Percentiles rank a stretch among this genome's conserved stretches.
Conservation (phyloP, 1,140 invertebrate species). For the Achroia grisella region DNA sequence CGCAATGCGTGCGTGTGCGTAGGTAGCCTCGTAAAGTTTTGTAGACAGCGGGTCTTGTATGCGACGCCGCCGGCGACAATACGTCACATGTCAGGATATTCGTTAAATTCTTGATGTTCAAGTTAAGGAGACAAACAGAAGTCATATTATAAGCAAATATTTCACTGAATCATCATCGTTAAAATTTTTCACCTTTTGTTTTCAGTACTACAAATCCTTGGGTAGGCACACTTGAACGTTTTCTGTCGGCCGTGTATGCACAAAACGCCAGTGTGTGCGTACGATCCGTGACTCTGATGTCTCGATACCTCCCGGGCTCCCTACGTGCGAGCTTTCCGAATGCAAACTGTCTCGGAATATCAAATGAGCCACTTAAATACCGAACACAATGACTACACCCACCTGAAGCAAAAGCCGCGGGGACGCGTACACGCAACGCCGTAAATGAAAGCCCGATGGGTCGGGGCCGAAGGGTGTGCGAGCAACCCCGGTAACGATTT, state of each 20-base stretch:
- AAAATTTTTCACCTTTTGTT: no score
- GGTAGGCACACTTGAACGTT: conserved; percentile 2
- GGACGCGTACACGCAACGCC: conserved; percentile 65
- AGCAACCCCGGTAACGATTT: conserved; percentile 67
- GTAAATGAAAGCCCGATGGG: conserved; percentile 62
- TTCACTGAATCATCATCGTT: no score
- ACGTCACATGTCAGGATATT: conserved; percentile 12
- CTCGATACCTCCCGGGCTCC: conserved; percentile 39
- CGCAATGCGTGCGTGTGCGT: conserved; percentile 33
- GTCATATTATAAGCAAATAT: no score
- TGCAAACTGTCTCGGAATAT: conserved; percentile 70
- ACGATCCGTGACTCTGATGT: conserved; percentile 37
- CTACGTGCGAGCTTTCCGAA: conserved; percentile 62
- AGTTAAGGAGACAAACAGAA: neutral
- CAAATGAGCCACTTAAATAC: conserved; percentile 72
- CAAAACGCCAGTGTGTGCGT: conserved; percentile 14
- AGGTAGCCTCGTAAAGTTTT: conserved; percentile 22
- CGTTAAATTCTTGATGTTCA: neutral
- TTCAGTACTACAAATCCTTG: conserved; percentile 5
- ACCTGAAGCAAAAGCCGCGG: conserved; percentile 63
- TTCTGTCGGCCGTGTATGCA: conserved; percentile 2
- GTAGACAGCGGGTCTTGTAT: conserved; percentile 17
- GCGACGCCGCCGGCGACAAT: conserved; percentile 17
- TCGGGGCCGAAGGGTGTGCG: conserved; percentile 50
- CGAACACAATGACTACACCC: conserved; percentile 63